Evolutionary conservation across 2,888 invertebrate species (phyloP).

Genomic region (Vanessa cardui): DNA sequence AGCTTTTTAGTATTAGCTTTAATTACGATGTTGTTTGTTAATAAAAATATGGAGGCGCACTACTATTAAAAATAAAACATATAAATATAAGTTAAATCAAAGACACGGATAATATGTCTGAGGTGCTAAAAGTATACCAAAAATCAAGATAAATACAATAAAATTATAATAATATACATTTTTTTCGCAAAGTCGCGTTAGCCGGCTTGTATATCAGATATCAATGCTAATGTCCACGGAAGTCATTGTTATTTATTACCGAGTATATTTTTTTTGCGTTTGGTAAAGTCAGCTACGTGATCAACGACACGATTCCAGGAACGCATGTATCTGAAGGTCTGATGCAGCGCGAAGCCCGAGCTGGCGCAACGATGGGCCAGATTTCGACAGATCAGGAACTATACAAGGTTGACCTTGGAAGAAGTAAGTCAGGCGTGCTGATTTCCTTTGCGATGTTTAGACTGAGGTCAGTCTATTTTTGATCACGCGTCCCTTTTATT

Average conservation of each 20-base stretch:
- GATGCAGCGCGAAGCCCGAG: not conserved
- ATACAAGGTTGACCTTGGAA: not conserved
- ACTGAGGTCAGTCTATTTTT: slow-evolving; percentile 10
- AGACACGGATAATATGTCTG: too few species aligned
- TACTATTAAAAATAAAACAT: too few species aligned
- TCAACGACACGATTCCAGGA: slow-evolving; percentile 10
- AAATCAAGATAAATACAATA: too few species aligned
- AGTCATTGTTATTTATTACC: slow-evolving; percentile 9
- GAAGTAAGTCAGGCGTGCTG: slow-evolving; percentile 4
- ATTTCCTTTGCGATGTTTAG: not conserved
- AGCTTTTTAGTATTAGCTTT: too few species aligned
- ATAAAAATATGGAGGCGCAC: too few species aligned
- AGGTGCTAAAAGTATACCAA: too few species aligned
- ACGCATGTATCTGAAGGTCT: slow-evolving; percentile 2
- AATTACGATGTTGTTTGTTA: too few species aligned
- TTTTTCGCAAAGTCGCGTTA: too few species aligned
- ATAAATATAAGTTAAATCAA: too few species aligned
- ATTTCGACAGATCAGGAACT: slow-evolving; percentile 8
- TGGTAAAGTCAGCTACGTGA: slow-evolving; percentile 8
- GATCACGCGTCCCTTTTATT: not conserved
- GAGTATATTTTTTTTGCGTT: not conserved
- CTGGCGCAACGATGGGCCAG: not conserved
- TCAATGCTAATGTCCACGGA: slow-evolving; percentile 19
- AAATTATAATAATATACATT: too few species aligned
- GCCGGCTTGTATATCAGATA: not conserved